Base-by-base conservation (phyloP, 1,140 invertebrate genomes). In the Riptortus pedestris region DNA sequence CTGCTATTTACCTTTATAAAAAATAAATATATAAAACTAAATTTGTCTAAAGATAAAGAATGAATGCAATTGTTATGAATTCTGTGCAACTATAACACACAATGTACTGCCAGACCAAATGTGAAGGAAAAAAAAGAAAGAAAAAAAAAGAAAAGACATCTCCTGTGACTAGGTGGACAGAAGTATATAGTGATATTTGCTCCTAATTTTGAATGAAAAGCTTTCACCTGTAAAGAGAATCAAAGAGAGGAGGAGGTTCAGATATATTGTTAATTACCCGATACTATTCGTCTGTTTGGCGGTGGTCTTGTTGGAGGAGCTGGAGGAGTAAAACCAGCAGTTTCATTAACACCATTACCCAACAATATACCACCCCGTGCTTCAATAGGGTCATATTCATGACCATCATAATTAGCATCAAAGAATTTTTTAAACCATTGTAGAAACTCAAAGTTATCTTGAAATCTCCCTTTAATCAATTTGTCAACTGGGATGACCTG, bases 361-460 rank as follows among this genome's bases (percentile, higher is more conserved):
- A 95, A 85, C 11, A 81, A 76, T 72, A 93, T 85, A 67, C 90
- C 90, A 70, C 87, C 88, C 69, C 95, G 80, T 71, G 88, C 87
- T 60, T 81, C 83, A 67, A 93, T 75, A 48, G 95, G 85, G 80
- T 96, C 90, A 77, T 98, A 98, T 67, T 91, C 90, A 68, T 84
- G 82, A 73, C 91, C 92, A 74, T 86, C 84, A 80, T 94, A 96
- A 81, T 98, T 98, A 67, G 93, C 93, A 79, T 97, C 94, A 80
- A 96, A 98, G 79, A 98, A 97, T 77, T 96, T 96, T 82, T 98
- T 97, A 82, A 98, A 98, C 95, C 95, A 98, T 81, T 98, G 95
- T 68, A 98, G 85, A 81, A 98, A 98, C 77, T 98, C 95, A 82
- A 98, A 98, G 80, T 98, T 98, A 81, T 98, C 94, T 84, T 93